Evolutionary conservation across 2,797 vertebrate genomes (phyloP).

Genomic region (Leptodactylus fallax): DNA sequence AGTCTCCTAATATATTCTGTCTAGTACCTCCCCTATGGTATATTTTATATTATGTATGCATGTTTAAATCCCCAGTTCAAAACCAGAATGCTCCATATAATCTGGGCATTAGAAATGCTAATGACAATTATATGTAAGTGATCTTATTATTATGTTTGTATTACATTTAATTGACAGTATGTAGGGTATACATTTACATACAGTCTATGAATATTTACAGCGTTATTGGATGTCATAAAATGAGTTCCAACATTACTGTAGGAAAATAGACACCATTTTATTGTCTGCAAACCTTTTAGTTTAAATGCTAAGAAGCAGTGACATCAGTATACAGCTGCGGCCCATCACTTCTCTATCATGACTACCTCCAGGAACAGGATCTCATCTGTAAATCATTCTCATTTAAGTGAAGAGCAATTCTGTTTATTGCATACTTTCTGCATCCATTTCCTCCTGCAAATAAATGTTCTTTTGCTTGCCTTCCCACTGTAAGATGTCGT

Average conservation of each 20-base stretch:
- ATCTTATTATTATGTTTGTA: not conserved
- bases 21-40: not conserved
- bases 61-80: not conserved
- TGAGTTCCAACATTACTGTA: not conserved
- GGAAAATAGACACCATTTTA: not conserved
- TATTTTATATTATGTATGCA: not conserved
- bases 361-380: not conserved
- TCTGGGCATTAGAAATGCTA: not conserved
- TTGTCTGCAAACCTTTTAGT: not conserved
- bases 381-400: constrained; percentile 25
- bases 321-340: not conserved
- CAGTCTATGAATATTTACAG: not conserved
- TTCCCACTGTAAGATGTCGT: constrained; percentile 5
- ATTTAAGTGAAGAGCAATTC: constrained; percentile 11
- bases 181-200: not conserved
- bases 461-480: constrained; percentile 26
- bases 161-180: not conserved
- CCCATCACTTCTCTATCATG: not conserved
- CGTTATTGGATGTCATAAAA: not conserved
- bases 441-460: constrained; percentile 29
- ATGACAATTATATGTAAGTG: not conserved
- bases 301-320: not conserved
- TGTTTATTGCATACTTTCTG: constrained; percentile 34
- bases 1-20: not conserved
- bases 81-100: not conserved